Evolutionary conservation across 1,140 invertebrate species (phyloP).

Genomic region (Heliconius nattereri): DNA sequence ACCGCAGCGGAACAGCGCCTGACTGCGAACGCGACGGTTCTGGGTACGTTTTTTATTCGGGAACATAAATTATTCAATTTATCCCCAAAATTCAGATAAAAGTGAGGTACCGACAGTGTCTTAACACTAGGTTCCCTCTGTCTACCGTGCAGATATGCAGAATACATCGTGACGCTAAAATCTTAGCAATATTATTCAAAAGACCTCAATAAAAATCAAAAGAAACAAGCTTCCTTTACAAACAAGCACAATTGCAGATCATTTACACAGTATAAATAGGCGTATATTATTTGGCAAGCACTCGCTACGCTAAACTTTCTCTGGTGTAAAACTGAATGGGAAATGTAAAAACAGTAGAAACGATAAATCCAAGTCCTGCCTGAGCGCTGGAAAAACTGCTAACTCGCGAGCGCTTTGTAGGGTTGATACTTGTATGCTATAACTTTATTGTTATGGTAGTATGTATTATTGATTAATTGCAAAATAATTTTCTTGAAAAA

Average conservation of each 20-base stretch:
- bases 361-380: slow-evolving; percentile 48
- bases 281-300: slow-evolving; percentile 22
- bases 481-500: no score
- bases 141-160: no score
- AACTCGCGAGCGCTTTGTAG: slow-evolving; percentile 42
- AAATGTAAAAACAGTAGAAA: slow-evolving; percentile 47
- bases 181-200: background rate
- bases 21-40: no score
- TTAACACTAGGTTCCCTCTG: no score
- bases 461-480: background rate
- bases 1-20: no score
- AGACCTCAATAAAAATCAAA: background rate
- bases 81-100: no score
- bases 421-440: slow-evolving; percentile 23
- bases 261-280: slow-evolving; percentile 25
- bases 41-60: no score
- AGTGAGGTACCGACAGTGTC: no score
- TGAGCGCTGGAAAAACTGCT: slow-evolving; percentile 46
- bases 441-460: background rate
- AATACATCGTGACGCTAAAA: no score
- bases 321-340: slow-evolving; percentile 38
- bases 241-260: background rate
- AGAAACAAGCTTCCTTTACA: background rate
- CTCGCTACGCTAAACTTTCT: slow-evolving; percentile 35
- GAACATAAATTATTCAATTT: no score